Evolutionary conservation across 1,140 invertebrate species (phyloP), one percentile per base, ranked within the genome.

Genomic region (Cotesia chilonis): DNA sequence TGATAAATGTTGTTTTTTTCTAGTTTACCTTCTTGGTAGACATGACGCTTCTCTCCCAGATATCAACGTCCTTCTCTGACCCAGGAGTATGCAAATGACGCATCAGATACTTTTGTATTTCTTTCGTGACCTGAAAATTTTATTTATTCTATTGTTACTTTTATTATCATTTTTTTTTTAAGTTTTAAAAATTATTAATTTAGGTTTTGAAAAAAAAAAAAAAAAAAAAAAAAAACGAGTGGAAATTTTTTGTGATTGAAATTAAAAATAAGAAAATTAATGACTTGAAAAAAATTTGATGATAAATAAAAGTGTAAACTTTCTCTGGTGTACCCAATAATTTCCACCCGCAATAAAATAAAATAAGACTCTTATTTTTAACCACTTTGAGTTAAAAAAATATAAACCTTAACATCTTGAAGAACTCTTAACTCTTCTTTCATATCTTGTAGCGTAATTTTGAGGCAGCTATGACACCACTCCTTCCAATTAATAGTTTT

Each of bases 381-480:
- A 28, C 28, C 28, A 28, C 28, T 28, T 28, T 28, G 28, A 28
- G 28, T 28, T 28, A 28, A 28, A 28, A 28, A 28, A 28, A 28
- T 28, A 55, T 4, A 20, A 73, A 91, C 90, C 85, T 90, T 91
- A 5, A 91, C 87, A 38, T 82, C 79, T 61, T 85, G 81, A 63
- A 92, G 87, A 20, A 89, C 85, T 54, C 85, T 83, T 0, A 91
- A 80, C 51, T 90, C 85, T 57, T 90, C 85, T 51, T 88, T 79
- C 78, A 91, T 82, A 80, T 92, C 89, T 0, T 88, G 82, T 63
- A 91, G 85, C 72, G 87, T 87, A 87, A 89, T 90, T 71, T 86
- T 87, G 75, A 88, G 83, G 77, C 89, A 88, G 17, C 86, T 84
- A 75, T 91, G 90, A 71, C 89, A 86, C 90, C 91, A 92, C 79